Conservation (phyloP, 2,113 vertebrate species). For the Cynocephalus volans region DNA sequence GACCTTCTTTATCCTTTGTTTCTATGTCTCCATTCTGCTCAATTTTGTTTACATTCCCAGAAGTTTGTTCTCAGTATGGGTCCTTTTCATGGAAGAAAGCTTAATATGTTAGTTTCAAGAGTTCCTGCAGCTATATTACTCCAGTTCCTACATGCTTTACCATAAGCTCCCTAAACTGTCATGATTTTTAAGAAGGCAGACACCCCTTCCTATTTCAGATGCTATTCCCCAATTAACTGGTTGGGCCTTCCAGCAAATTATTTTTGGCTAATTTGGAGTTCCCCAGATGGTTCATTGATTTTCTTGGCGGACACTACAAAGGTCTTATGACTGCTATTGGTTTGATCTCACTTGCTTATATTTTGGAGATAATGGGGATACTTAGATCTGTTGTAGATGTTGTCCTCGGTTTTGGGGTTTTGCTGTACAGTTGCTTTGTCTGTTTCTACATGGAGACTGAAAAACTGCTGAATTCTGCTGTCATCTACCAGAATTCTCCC, state of each 20-base stretch:
- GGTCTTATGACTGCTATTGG: background rate
- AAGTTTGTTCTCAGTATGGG: background rate
- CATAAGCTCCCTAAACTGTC: background rate
- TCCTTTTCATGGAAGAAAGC: background rate
- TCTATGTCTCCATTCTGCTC: background rate
- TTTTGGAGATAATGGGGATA: background rate
- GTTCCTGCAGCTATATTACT: background rate
- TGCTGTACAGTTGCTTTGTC: constrained; percentile 15
- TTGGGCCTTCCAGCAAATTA: background rate
- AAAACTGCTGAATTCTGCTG: background rate
- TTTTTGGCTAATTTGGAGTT: background rate
- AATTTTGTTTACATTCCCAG: background rate
- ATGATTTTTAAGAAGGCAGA: background rate
- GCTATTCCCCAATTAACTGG: background rate
- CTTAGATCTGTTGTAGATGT: background rate
- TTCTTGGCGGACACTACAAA: background rate
- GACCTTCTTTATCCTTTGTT: background rate
- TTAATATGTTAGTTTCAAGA: background rate
- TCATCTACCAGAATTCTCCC: background rate
- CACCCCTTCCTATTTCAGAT: background rate
- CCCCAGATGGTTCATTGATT: background rate
- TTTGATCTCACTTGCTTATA: background rate
- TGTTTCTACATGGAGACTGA: background rate
- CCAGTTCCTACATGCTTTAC: background rate
- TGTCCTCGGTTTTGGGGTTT: background rate